phyloP scores from a whole-genome alignment of 2,888 invertebrate genomes.

The Lepidochrysops patricia region DNA sequence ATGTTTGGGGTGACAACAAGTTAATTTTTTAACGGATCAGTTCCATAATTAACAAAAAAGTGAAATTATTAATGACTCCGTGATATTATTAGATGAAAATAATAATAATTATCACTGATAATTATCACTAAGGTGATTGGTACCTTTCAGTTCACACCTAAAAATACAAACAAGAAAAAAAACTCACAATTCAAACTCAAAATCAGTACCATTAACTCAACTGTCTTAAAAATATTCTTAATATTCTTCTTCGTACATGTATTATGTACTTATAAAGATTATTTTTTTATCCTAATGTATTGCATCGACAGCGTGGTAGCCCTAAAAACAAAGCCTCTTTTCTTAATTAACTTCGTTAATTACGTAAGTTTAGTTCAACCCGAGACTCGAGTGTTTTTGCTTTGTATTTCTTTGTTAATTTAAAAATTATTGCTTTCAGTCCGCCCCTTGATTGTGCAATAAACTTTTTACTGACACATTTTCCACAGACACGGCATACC shows the following conservation, averaged over 20 bases:
- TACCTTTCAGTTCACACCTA: no score
- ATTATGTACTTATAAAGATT: no score
- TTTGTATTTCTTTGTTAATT: constrained; percentile 28
- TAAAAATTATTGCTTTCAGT: constrained; percentile 13
- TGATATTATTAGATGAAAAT: no score
- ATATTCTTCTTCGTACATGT: constrained; percentile 21
- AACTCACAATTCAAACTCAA: no score
- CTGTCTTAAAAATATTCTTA: no score
- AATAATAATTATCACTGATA: no score
- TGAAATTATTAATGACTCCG: no score
- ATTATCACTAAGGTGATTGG: no score
- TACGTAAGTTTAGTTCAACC: constrained; percentile 30
- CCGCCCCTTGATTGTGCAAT: constrained; percentile 8
- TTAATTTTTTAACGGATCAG: neutral
- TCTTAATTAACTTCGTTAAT: constrained; percentile 44
- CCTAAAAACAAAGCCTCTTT: constrained; percentile 46
- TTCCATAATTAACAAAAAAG: no score
- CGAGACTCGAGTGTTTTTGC: constrained; percentile 27
- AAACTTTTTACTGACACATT: constrained; percentile 12
- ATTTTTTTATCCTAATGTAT: constrained; percentile 23
- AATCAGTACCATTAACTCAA: no score
- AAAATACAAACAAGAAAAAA: no score
- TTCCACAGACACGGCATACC: neutral
- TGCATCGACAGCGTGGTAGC: constrained; percentile 26
- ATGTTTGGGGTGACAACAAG: neutral